Percentiles rank a stretch among this genome's conserved stretches.
Conservation (phyloP, 2,888 invertebrate genomes). For the Sinopyrophorus schimmeli region DNA sequence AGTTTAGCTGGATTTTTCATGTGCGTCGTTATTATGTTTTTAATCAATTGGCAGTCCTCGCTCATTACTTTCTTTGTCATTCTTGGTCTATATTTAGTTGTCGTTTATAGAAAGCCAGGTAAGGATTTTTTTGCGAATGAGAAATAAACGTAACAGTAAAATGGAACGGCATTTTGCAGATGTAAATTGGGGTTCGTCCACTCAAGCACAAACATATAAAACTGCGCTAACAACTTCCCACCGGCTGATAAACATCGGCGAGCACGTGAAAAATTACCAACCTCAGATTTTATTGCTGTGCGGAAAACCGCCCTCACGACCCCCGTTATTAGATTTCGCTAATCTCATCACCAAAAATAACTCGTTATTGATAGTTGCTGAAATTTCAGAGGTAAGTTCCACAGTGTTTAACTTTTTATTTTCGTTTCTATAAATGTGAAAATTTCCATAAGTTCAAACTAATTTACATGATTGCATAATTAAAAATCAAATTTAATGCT, state of each 20-base stretch:
- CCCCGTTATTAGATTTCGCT: slow-evolving; percentile 89
- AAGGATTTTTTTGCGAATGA: slow-evolving; percentile 37
- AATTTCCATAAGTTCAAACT: no score
- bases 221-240: slow-evolving; percentile 85
- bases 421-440: no score
- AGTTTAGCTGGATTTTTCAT: slow-evolving; percentile 81
- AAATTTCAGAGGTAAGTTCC: slow-evolving; percentile 73
- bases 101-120: slow-evolving; percentile 93
- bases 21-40: slow-evolving; percentile 89
- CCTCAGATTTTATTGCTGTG: slow-evolving; percentile 89
- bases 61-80: slow-evolving; percentile 89
- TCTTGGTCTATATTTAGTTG: slow-evolving; percentile 86
- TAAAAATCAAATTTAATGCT: no score
- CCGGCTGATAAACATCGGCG: slow-evolving; percentile 78
- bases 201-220: slow-evolving; percentile 95
- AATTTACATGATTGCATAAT: no score
- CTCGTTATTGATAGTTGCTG: slow-evolving; percentile 88
- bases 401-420: no score
- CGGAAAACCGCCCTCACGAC: slow-evolving; percentile 81
- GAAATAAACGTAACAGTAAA: background rate
- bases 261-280: slow-evolving; percentile 97
- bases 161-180: slow-evolving; percentile 57
- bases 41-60: slow-evolving; percentile 91
- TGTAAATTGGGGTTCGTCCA: slow-evolving; percentile 97
- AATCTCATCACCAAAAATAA: slow-evolving; percentile 89